phyloP scores from a whole-genome alignment of 1,140 invertebrate species.

The Drosophila prosaltans region DNA sequence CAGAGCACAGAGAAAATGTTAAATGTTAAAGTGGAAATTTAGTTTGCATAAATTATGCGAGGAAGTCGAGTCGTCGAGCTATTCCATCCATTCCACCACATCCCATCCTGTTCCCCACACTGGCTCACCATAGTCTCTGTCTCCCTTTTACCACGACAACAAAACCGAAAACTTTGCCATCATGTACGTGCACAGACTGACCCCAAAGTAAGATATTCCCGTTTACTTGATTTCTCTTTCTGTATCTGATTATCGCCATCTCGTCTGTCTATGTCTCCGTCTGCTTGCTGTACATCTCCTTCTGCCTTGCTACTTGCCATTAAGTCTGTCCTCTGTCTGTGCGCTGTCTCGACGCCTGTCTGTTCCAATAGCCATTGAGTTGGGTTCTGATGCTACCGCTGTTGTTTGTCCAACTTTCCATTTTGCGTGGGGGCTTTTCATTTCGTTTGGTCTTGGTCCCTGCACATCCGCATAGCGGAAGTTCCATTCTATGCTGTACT shows the following conservation, averaged over 20 bases:
- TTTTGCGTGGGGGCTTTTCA: slow-evolving; percentile 47
- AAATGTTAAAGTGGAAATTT: slow-evolving; percentile 72
- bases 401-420: slow-evolving; percentile 46
- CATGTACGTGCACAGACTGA: slow-evolving; percentile 44
- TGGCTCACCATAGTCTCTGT: background rate
- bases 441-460: slow-evolving; percentile 36
- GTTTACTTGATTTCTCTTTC: slow-evolving; percentile 18
- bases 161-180: slow-evolving; percentile 7
- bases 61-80: background rate
- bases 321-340: slow-evolving; percentile 52
- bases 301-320: slow-evolving; percentile 12
- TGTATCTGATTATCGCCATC: slow-evolving; percentile 24
- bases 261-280: slow-evolving; percentile 13
- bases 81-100: no score
- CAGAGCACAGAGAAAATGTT: slow-evolving; percentile 28
- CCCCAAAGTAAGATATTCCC: slow-evolving; percentile 24
- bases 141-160: background rate
- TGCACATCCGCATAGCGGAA: slow-evolving; percentile 47
- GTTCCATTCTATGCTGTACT: slow-evolving; percentile 54
- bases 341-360: slow-evolving; percentile 66
- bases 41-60: slow-evolving; percentile 74
- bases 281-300: slow-evolving; percentile 2
- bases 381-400: slow-evolving; percentile 37
- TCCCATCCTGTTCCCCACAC: no score
- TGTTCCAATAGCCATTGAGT: slow-evolving; percentile 57